A percentile compares a stretch with the other conserved stretches of the same genome.
These are phyloP conservation scores for Phaetusa simplex DNA, from an alignment of 2,113 vertebrate species.

Conservation along the genomic window DNA sequence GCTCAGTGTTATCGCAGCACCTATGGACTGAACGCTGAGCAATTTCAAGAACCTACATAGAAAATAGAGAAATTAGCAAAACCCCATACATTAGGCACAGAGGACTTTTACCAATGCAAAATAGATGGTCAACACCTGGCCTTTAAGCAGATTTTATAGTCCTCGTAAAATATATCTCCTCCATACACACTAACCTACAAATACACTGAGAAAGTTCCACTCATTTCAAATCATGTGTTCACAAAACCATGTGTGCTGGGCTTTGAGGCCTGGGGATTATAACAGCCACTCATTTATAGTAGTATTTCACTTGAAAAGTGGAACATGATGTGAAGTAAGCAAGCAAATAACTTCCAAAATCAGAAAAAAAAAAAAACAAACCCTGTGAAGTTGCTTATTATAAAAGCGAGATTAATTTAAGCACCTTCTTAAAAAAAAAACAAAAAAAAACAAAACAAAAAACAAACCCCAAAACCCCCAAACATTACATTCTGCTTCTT, in stretches of 20 bases:
- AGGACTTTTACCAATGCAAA: background rate
- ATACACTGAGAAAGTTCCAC: slow-evolving; percentile 17
- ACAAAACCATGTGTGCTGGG: slow-evolving; percentile 28
- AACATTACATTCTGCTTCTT: background rate
- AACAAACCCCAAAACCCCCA: background rate
- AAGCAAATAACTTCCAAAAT: slow-evolving; percentile 17
- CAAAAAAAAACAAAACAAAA: background rate
- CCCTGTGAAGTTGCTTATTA: background rate
- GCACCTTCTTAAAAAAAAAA: slow-evolving; percentile 22
- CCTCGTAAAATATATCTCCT: slow-evolving; percentile 41
- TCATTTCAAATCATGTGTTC: slow-evolving; percentile 29
- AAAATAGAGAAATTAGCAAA: slow-evolving; percentile 8
- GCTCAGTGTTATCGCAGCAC: background rate
- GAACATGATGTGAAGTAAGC: slow-evolving; percentile 41
- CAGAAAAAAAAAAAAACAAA: background rate
- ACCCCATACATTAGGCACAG: background rate
- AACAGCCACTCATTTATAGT: slow-evolving; percentile 18
- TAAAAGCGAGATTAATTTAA: slow-evolving; percentile 16
- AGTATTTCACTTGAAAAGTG: slow-evolving; percentile 47
- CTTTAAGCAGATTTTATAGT: slow-evolving; percentile 43
- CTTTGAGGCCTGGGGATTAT: slow-evolving; percentile 54
- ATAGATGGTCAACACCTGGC: slow-evolving; percentile 55
- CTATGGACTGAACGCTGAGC: background rate
- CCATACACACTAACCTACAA: slow-evolving; percentile 1
- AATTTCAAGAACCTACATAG: background rate